Percentiles rank a stretch among this genome's conserved stretches.
Conservation (phyloP, 2,113 vertebrate genomes). For the Lycocorax pyrrhopterus region DNA sequence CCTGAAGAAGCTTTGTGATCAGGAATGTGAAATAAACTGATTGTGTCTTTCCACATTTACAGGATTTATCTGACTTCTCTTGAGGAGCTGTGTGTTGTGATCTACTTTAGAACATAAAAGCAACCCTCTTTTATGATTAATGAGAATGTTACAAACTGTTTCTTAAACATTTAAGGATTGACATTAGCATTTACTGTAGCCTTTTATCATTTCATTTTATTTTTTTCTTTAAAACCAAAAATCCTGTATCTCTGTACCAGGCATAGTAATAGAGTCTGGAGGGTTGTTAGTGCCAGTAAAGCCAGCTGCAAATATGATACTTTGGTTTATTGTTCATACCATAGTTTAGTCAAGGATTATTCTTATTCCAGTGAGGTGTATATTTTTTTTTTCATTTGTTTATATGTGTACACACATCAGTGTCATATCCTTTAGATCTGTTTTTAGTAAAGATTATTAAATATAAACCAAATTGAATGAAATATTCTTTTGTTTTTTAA, state of each 20-base stretch:
- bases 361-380: not conserved
- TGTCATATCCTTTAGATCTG: not conserved
- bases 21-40: not conserved
- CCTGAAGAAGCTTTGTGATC: not conserved
- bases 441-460: not conserved
- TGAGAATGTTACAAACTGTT: not conserved
- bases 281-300: not conserved
- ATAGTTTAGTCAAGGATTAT: not conserved
- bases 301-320: not conserved
- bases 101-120: not conserved
- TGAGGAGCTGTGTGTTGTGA: not conserved
- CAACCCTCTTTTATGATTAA: not conserved
- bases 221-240: not conserved
- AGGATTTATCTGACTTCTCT: not conserved
- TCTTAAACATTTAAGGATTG: not conserved
- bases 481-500: constrained; percentile 56
- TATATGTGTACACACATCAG: not conserved
- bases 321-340: not conserved
- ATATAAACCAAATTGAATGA: not conserved
- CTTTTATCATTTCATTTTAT: not conserved
- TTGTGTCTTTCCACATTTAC: not conserved
- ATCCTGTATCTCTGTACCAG: not conserved
- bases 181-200: not conserved
- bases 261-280: not conserved
- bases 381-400: not conserved